Evolutionary conservation across 2,888 invertebrate genomes (phyloP), one percentile per base, ranked within the genome.

Genomic region (Spatulosminthurus flaviceps): DNA sequence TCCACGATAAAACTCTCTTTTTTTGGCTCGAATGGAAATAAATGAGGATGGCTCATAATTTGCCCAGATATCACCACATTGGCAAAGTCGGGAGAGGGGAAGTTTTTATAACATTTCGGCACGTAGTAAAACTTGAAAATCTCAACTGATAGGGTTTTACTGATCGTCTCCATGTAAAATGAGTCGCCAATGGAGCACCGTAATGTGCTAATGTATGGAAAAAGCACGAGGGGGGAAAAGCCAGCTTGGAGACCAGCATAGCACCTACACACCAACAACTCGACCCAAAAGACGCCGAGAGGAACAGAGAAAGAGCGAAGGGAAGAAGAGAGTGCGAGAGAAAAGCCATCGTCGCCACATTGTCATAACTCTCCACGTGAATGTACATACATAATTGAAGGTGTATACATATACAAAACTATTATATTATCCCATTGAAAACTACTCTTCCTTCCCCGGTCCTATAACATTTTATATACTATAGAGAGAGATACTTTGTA

Each of bases 101-200:
- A 67, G 76, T 76, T 74, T 74, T 74, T 43, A 76, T 76, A 76
- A 43, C 41, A 41, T 77, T 77, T 51, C 70, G 70, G 77, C 77
- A 77, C 77, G 69, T 80, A 43, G 77, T 72, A 73, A 80, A 80
- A 80, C 73, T 80, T 71, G 73, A 77, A 80, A 80, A 80, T 77
- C 80, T 80, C 67, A 67, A 77, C 77, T 77, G 77, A 80, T 80
- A 80, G 77, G 67, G 72, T 80, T 80, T 80, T 80, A 77, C 80
- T 60, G 77, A 69, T 80, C 66, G 74, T 80, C 77, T 77, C 9
- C 67, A 67, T 76, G 76, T 67, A 76, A 76, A 76, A 66, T 41
- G 66, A 67, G 29, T 41, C 22, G 51, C 43, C 29, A 67, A 67
- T 67, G 67, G 67, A 67, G 67, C 24, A 11, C 28, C 66, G 69